Percentiles rank a stretch among this genome's conserved stretches.
These are phyloP conservation scores for Camponotus floridanus DNA, from an alignment of 1,140 invertebrate species.

Conservation along the genomic window DNA sequence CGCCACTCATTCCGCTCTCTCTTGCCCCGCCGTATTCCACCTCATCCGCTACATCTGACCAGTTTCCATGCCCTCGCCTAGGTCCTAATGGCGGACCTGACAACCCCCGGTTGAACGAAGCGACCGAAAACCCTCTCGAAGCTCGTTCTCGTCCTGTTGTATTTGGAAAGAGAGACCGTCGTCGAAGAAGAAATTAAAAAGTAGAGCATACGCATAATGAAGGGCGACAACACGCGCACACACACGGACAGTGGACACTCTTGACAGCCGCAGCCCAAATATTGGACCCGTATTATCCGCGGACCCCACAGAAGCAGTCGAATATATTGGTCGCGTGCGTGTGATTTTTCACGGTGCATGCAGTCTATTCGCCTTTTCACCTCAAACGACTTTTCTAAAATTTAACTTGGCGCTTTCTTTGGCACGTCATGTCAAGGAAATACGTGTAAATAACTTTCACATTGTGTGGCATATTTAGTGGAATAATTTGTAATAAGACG, in stretches of 20 bases:
- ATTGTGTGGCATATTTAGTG: constrained; percentile 51
- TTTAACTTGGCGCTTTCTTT: constrained; percentile 20
- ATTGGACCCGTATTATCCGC: constrained; percentile 65
- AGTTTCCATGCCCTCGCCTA: constrained; percentile 74
- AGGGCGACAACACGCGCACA: neutral
- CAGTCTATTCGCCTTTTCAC: constrained; percentile 48
- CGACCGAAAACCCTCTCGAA: constrained; percentile 25
- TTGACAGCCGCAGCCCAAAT: constrained; percentile 72
- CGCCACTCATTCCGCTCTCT: constrained; percentile 71
- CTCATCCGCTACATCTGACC: constrained; percentile 65
- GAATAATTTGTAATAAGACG: constrained; percentile 52
- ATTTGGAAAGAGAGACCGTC: neutral
- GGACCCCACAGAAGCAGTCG: constrained; percentile 59
- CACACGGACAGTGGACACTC: constrained; percentile 16
- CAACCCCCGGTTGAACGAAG: constrained; percentile 37
- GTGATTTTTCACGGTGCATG: constrained; percentile 36
- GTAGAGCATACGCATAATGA: constrained; percentile 67
- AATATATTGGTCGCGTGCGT: constrained; percentile 1
- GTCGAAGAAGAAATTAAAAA: constrained; percentile 63
- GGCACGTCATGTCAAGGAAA: constrained; percentile 49
- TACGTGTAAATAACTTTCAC: constrained; percentile 55
- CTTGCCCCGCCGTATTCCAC: constrained; percentile 55
- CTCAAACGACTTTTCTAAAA: constrained; percentile 23
- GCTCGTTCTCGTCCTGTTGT: constrained; percentile 32
- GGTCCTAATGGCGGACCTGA: constrained; percentile 42